A percentile compares a stretch with the other conserved stretches of the same genome.
phyloP scores from a whole-genome alignment of 1,140 invertebrate species.

The Bombus fervidus region DNA sequence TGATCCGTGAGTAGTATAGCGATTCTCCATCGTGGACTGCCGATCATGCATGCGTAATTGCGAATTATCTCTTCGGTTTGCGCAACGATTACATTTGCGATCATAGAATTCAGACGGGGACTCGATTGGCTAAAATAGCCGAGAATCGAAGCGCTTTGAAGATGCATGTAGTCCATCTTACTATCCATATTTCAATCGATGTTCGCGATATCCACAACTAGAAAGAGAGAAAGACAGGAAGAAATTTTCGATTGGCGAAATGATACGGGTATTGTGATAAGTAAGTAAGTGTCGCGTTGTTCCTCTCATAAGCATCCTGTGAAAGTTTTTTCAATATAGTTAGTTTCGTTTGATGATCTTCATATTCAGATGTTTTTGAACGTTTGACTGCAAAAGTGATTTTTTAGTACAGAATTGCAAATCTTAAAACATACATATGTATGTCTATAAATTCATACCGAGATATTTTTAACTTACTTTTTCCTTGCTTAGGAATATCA shows the following conservation, averaged over 20 bases:
- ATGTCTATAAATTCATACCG: neutral
- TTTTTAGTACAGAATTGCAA: neutral
- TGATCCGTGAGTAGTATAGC: slow-evolving; percentile 61
- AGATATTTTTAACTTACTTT: neutral
- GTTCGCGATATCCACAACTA: neutral
- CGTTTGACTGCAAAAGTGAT: too few species aligned
- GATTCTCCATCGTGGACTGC: slow-evolving; percentile 50
- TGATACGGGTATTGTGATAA: slow-evolving; percentile 1
- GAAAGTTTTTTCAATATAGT: neutral
- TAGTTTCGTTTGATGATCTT: neutral
- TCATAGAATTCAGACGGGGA: slow-evolving; percentile 16
- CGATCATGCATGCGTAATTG: slow-evolving; percentile 71
- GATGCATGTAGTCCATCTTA: neutral
- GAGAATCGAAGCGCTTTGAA: neutral
- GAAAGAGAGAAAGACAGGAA: neutral
- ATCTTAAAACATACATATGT: neutral
- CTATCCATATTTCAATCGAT: neutral
- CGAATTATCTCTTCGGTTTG: slow-evolving; percentile 68
- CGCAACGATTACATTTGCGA: slow-evolving; percentile 55
- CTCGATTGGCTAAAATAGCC: neutral
- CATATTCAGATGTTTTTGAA: neutral
- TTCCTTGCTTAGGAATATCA: neutral
- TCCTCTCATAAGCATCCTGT: neutral
- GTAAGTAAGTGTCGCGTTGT: neutral
- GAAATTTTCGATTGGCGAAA: neutral